A percentile compares a stretch with the other conserved stretches of the same genome.
These are phyloP conservation scores for Clostera curtula DNA, from an alignment of 2,888 invertebrate species.

Conservation along the genomic window DNA sequence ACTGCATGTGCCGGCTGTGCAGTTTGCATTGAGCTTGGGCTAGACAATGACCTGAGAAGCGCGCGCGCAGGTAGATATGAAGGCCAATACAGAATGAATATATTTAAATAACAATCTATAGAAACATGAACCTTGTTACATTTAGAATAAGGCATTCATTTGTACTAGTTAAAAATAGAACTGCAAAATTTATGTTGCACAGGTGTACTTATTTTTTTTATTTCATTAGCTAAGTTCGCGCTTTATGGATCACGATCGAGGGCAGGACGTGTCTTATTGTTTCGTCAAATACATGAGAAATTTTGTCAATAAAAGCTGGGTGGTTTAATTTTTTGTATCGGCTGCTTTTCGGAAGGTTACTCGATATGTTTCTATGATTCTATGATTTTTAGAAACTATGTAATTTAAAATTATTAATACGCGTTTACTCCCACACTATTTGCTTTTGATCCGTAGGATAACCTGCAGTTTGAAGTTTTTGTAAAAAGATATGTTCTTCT, in stretches of 20 bases:
- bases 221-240: slow-evolving; percentile 74
- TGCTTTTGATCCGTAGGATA: too few relatives aligned
- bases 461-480: too few relatives aligned
- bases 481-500: too few relatives aligned
- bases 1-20: slow-evolving; percentile 59
- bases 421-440: too few relatives aligned
- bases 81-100: slow-evolving; percentile 28
- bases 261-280: slow-evolving; percentile 67
- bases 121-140: slow-evolving; percentile 21
- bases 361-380: slow-evolving; percentile 10
- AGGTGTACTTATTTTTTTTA: slow-evolving; percentile 60
- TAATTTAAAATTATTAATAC: too few relatives aligned
- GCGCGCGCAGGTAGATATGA: slow-evolving; percentile 64
- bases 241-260: slow-evolving; percentile 68
- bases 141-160: slow-evolving; percentile 16
- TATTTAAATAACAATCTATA: slow-evolving; percentile 5
- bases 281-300: slow-evolving; percentile 67
- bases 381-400: too few relatives aligned
- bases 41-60: slow-evolving; percentile 66
- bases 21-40: slow-evolving; percentile 52
- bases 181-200: slow-evolving; percentile 28
- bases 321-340: slow-evolving; percentile 41
- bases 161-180: not conserved
- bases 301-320: slow-evolving; percentile 65
- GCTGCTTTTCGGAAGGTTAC: slow-evolving; percentile 12